A percentile compares a stretch with the other conserved stretches of the same genome.
These are phyloP conservation scores for Lasioglossum morio DNA, from an alignment of 2,888 invertebrate species.

Conservation along the genomic window DNA sequence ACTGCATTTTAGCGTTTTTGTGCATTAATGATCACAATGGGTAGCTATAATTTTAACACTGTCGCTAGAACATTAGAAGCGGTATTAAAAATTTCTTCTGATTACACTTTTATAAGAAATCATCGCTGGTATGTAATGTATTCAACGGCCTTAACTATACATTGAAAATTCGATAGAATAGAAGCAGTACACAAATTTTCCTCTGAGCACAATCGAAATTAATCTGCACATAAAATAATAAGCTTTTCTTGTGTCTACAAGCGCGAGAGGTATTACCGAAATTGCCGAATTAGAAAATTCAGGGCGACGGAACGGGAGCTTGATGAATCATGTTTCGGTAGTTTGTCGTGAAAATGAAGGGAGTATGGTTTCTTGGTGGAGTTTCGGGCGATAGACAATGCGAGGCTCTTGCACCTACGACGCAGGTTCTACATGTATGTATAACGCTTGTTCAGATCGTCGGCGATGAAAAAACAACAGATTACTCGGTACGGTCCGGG, in stretches of 20 bases:
- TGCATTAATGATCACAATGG: no score
- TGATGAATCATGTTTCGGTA: background rate
- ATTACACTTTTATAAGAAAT: no score
- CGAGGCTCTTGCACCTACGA: background rate
- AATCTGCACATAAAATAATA: background rate
- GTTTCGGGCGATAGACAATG: slow-evolving; percentile 59
- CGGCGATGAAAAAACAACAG: slow-evolving; percentile 47
- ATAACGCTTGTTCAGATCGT: slow-evolving; percentile 46
- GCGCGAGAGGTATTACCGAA: background rate
- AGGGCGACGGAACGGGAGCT: background rate
- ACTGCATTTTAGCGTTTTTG: no score
- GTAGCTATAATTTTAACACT: no score
- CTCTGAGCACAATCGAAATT: background rate
- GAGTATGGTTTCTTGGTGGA: slow-evolving; percentile 37
- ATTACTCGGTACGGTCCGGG: slow-evolving; percentile 68
- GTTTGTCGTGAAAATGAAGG: slow-evolving; percentile 11
- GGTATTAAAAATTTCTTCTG: no score
- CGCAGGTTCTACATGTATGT: slow-evolving; percentile 14
- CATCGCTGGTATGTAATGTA: no score
- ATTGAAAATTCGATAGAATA: background rate
- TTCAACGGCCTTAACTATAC: no score
- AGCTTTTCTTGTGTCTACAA: background rate
- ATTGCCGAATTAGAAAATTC: background rate
- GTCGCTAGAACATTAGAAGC: no score
- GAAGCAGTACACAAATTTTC: background rate